Conservation (phyloP, 2,888 invertebrate genomes). For the Sycophila texana region DNA sequence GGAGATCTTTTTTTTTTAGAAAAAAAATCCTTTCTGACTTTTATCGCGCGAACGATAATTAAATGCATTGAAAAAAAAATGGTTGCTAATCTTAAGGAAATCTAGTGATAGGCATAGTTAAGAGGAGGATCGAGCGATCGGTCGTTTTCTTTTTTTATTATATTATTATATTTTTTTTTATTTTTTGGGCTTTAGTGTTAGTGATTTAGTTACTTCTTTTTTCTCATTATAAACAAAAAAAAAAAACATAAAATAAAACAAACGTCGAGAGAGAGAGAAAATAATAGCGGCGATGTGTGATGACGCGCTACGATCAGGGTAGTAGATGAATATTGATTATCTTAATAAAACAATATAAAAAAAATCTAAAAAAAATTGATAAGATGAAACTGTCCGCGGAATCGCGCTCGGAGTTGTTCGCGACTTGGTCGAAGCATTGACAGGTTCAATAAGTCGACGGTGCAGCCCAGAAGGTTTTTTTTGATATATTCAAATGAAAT, state of each 20-base stretch:
- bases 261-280: not conserved
- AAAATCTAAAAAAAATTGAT: too few relatives aligned
- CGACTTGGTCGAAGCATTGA: not conserved
- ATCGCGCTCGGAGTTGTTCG: too few relatives aligned
- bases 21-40: slow-evolving; percentile 26
- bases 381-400: too few relatives aligned
- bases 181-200: slow-evolving; percentile 74
- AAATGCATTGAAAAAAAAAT: slow-evolving; percentile 25
- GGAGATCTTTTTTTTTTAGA: slow-evolving; percentile 23
- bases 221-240: not conserved
- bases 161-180: slow-evolving; percentile 23
- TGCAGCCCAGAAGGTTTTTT: too few relatives aligned
- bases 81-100: slow-evolving; percentile 42
- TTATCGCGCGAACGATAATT: slow-evolving; percentile 16
- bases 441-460: slow-evolving; percentile 3
- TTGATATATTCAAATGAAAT: slow-evolving; percentile 28
- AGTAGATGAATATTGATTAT: slow-evolving; percentile 52
- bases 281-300: slow-evolving; percentile 38
- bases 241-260: slow-evolving; percentile 5
- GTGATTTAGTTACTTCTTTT: slow-evolving; percentile 53
- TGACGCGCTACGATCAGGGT: slow-evolving; percentile 60
- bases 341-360: slow-evolving; percentile 10
- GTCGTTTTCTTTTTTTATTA: slow-evolving; percentile 27
- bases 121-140: slow-evolving; percentile 28
- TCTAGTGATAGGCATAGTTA: slow-evolving; percentile 32